These are phyloP conservation scores for Oxyteleia sp. DNA, from an alignment of 2,888 invertebrate genomes.

Conservation along the genomic window DNA sequence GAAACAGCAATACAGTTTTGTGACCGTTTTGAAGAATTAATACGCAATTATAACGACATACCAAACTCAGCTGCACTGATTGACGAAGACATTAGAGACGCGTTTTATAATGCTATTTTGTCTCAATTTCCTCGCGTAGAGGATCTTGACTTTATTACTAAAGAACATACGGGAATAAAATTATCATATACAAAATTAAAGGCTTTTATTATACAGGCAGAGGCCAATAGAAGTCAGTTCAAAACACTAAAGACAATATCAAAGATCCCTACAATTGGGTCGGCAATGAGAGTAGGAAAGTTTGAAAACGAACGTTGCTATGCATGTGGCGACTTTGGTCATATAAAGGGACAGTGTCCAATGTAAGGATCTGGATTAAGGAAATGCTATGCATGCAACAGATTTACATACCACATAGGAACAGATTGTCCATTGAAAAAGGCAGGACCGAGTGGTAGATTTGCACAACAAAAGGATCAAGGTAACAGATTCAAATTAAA, in stretches of 20 bases:
- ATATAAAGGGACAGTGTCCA: conserved; percentile 57
- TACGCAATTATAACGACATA: conserved; percentile 29
- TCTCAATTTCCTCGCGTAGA: conserved; percentile 22
- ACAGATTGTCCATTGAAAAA: conserved; percentile 19
- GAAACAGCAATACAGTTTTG: conserved; percentile 36
- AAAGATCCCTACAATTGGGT: too few relatives aligned
- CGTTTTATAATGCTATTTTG: conserved; percentile 21
- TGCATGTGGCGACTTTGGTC: conserved; percentile 27
- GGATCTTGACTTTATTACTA: conserved; percentile 28
- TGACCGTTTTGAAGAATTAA: conserved; percentile 34
- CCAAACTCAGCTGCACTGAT: conserved; percentile 17
- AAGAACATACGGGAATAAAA: conserved; percentile 23
- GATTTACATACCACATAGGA: conserved; percentile 23
- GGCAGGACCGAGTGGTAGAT: not conserved
- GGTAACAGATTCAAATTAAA: not conserved
- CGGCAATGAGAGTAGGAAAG: too few relatives aligned
- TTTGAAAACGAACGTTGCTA: conserved; percentile 18
- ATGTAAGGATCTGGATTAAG: conserved; percentile 30
- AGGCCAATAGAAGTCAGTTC: too few relatives aligned
- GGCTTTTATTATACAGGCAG: conserved; percentile 39
- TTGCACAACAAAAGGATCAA: too few relatives aligned
- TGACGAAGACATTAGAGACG: conserved; percentile 38
- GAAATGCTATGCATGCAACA: conserved; percentile 55
- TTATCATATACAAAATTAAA: conserved; percentile 40
- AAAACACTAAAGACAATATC: too few relatives aligned